Evolutionary conservation across 2,113 vertebrate genomes (phyloP), one percentile per base, ranked within the genome.

Genomic region (Erythrocercus mccallii): DNA sequence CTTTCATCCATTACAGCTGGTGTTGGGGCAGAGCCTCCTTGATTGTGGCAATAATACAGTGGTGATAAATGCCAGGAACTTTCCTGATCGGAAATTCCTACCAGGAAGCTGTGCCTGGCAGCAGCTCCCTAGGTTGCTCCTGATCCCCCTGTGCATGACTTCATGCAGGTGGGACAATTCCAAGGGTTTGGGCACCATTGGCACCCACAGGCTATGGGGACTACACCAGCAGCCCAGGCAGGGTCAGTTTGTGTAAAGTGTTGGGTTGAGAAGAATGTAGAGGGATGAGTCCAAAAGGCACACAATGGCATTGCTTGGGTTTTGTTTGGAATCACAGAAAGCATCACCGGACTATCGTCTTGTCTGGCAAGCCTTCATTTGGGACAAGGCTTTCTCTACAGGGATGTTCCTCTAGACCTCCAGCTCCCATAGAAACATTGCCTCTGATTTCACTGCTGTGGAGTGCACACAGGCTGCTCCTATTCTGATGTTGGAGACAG

Each of bases 301-400:
- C 2, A 0, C 2, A 1, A 0, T 14, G 28, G 22, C 4, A 0
- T 69, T 76, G 57, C 30, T 45, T 5, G 1, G 13, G 9, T 81
- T 71, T 92, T 62, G 10, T 40, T 78, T 9, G 5, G 11, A 22
- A 56, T 74, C 44, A 15, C 1, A 0, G 44, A 54, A n/a, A 54
- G 30, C n/a, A 18, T 37, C 3, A 0, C 31, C 4, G 1, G 53
- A 22, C 5, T 23, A 28, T 64, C 4, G 1, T 10, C 37, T 68
- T 60, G 20, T 53, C 27, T 11, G 4, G 13, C 0, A 1, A 61
- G 25, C 38, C 16, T 66, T 60, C 0, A 0, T 48, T 30, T 1
- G 3, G n/a, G 14, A 71, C 10, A 33, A 48, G 53, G 33, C 30
- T 71, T 68, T 22, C 62, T 65, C n/a, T 44, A 11, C 33, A 28